phyloP scores from a whole-genome alignment of 1,140 invertebrate genomes.

The Steinernema feltiae region DNA sequence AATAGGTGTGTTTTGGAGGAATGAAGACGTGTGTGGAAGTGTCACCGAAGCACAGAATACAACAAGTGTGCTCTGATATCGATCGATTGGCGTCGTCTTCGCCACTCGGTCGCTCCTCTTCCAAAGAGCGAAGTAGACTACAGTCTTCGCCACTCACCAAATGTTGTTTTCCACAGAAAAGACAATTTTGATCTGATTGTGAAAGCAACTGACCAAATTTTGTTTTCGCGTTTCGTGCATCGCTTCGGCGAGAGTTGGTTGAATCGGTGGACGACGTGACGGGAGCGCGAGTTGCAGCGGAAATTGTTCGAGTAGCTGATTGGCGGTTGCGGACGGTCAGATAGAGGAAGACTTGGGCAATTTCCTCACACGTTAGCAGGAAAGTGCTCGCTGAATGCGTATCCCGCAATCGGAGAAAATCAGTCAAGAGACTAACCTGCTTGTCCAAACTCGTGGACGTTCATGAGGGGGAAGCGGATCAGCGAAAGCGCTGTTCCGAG shows the following conservation, averaged over 20 bases:
- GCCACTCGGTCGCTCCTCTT: no score
- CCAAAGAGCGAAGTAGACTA: no score
- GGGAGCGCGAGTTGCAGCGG: neutral
- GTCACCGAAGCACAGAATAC: no score
- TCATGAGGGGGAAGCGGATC: neutral
- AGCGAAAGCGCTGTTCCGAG: no score
- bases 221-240: neutral
- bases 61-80: no score
- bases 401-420: neutral
- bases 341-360: neutral
- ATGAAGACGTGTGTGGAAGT: no score
- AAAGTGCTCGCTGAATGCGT: no score
- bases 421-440: neutral
- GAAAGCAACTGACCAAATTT: neutral
- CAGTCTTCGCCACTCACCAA: no score
- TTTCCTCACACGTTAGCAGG: neutral
- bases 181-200: neutral
- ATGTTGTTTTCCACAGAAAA: neutral
- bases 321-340: neutral
- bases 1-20: no score
- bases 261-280: neutral
- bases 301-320: neutral
- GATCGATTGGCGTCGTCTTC: no score
- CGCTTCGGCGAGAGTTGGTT: neutral
- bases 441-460: neutral